These are phyloP conservation scores for Thomomys bottae DNA, from an alignment of 2,113 vertebrate species.

Conservation along the genomic window DNA sequence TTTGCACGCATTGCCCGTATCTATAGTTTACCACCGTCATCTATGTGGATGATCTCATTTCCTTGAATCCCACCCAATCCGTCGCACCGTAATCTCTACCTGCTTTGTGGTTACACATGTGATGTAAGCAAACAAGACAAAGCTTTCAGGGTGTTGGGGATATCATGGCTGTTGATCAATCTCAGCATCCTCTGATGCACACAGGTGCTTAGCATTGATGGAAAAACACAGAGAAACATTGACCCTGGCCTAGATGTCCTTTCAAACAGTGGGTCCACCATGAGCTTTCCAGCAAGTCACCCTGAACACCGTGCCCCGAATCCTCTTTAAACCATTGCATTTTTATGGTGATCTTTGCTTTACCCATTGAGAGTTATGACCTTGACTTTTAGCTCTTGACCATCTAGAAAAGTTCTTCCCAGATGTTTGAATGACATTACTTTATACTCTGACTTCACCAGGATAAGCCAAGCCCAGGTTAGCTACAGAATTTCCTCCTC, in stretches of 20 bases:
- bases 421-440: background rate
- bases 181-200: background rate
- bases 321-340: too few relatives aligned
- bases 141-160: background rate
- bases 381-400: background rate
- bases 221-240: background rate
- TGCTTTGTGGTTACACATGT: background rate
- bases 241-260: background rate
- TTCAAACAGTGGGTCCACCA: background rate
- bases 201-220: background rate
- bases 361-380: background rate
- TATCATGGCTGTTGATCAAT: background rate
- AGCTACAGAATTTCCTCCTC: background rate
- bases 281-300: accelerated
- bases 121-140: background rate
- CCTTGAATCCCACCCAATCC: background rate
- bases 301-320: background rate
- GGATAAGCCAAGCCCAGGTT: background rate
- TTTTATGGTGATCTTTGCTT: background rate
- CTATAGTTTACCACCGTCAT: background rate
- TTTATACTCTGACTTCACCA: background rate
- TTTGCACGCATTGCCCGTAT: background rate
- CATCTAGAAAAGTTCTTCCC: background rate
- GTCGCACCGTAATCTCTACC: accelerated
- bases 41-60: accelerated